These are phyloP conservation scores for Phymorhynchus buccinoides DNA, from an alignment of 1,140 invertebrate species.

Conservation along the genomic window DNA sequence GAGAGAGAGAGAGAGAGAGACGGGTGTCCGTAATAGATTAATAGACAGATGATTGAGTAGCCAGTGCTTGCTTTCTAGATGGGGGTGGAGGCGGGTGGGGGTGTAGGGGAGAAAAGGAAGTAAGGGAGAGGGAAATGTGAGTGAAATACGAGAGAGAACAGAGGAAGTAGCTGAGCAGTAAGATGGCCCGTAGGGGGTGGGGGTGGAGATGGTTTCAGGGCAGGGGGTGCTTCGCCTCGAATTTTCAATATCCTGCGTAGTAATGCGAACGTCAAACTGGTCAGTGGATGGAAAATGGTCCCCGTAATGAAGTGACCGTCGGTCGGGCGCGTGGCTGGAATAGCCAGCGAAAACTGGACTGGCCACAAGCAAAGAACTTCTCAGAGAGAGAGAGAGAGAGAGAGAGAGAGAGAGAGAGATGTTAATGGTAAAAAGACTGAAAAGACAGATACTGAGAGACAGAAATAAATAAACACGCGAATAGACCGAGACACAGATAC, in stretches of 20 bases:
- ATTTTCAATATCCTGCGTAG: constrained; percentile 21
- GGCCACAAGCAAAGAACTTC: not conserved
- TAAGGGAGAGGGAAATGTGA: too few relatives aligned
- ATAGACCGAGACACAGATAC: not conserved
- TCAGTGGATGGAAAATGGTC: constrained; percentile 1
- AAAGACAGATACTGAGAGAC: not conserved
- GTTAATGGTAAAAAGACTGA: not conserved
- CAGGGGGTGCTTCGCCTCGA: not conserved
- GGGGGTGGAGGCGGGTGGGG: not conserved
- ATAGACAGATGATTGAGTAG: constrained; percentile 27
- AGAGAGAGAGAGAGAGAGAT: not conserved
- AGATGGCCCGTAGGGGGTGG: too few relatives aligned
- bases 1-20: not conserved
- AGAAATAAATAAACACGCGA: not conserved
- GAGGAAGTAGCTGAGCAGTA: too few relatives aligned
- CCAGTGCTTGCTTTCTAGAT: not conserved
- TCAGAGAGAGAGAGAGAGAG: not conserved
- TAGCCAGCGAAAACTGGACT: not conserved
- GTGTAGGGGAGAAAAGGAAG: too few relatives aligned
- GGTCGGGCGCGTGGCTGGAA: not conserved
- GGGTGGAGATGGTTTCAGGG: not conserved
- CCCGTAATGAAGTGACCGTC: constrained; percentile 11
- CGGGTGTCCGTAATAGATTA: constrained; percentile 22
- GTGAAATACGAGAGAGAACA: too few relatives aligned
- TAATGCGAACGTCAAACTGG: constrained; percentile 4